A percentile compares a stretch with the other conserved stretches of the same genome.
Conservation (phyloP, 1,140 invertebrate genomes). For the Camponotus vicinus region DNA sequence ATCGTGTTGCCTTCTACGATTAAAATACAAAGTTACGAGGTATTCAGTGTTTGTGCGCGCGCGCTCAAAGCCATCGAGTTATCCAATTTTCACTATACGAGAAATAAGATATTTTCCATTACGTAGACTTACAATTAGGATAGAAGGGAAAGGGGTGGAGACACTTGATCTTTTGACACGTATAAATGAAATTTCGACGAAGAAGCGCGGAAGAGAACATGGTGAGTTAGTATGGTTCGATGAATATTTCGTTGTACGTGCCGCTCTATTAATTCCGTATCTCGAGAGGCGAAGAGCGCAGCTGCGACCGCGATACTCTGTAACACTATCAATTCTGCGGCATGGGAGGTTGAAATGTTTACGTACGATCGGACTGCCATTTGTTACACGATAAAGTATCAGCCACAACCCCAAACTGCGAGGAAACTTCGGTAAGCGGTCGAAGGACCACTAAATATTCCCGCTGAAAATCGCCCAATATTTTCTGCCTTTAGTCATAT, state of each 20-base stretch:
- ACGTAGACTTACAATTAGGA: background rate
- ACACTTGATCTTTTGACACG: background rate
- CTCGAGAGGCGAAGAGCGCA: constrained; percentile 66
- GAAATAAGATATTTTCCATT: background rate
- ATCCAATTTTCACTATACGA: background rate
- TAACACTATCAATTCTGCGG: constrained; percentile 72
- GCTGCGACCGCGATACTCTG: constrained; percentile 72
- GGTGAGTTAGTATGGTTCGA: constrained; percentile 15
- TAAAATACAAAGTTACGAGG: constrained; percentile 4
- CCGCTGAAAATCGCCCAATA: constrained; percentile 43
- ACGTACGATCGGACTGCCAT: constrained; percentile 74
- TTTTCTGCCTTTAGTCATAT: constrained; percentile 38
- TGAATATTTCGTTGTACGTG: constrained; percentile 35
- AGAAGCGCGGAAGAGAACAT: background rate
- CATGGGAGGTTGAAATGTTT: constrained; percentile 71
- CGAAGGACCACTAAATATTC: constrained; percentile 62
- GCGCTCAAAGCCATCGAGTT: background rate
- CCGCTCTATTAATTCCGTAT: constrained; percentile 74
- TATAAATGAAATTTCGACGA: background rate
- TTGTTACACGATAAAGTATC: constrained; percentile 76
- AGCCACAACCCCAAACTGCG: constrained; percentile 47
- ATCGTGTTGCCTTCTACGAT: background rate
- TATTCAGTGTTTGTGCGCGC: background rate
- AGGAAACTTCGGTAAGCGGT: constrained; percentile 55
- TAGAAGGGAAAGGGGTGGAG: background rate